A percentile compares a stretch with the other conserved stretches of the same genome.
Conservation (phyloP, 1,140 invertebrate genomes). For the Solenopsis fugax region DNA sequence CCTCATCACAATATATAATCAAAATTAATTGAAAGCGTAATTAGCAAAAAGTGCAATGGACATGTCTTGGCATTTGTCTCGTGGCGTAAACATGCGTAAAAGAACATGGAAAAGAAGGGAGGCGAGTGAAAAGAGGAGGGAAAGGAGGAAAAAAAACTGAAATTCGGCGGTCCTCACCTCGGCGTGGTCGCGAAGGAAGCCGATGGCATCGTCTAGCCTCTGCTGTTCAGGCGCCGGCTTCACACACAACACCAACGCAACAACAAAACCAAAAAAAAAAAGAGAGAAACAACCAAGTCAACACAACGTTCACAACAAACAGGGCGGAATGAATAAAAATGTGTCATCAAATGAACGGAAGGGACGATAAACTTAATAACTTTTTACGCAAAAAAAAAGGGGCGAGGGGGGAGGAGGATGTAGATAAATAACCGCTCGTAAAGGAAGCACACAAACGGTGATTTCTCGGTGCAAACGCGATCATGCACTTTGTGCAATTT, state of each 20-base stretch:
- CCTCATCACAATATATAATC: conserved; percentile 55
- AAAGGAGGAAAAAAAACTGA: conserved; percentile 77
- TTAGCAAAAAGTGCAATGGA: conserved; percentile 52
- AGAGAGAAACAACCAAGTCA: conserved; percentile 86
- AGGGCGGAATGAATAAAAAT: conserved; percentile 72
- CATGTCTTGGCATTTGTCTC: neutral
- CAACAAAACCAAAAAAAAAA: conserved; percentile 87
- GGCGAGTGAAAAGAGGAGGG: neutral
- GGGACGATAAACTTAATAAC: conserved; percentile 67
- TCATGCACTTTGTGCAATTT: conserved; percentile 70
- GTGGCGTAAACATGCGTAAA: conserved; percentile 43
- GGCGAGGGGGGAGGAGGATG: conserved; percentile 62
- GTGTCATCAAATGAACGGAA: conserved; percentile 59
- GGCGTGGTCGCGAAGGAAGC: conserved; percentile 94
- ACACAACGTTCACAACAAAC: conserved; percentile 86
- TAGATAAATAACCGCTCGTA: conserved; percentile 39
- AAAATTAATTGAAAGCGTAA: conserved; percentile 45
- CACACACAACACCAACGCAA: conserved; percentile 88
- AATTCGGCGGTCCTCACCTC: conserved; percentile 89
- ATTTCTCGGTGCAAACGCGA: conserved; percentile 63
- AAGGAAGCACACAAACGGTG: conserved; percentile 40
- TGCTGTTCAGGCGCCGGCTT: conserved; percentile 93
- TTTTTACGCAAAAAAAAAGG: conserved; percentile 18
- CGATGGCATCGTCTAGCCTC: conserved; percentile 95
- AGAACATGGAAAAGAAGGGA: conserved; percentile 15